Percentiles rank a stretch among this genome's conserved stretches.
phyloP scores from a whole-genome alignment of 2,888 invertebrate genomes.

The Bembecia ichneumoniformis region DNA sequence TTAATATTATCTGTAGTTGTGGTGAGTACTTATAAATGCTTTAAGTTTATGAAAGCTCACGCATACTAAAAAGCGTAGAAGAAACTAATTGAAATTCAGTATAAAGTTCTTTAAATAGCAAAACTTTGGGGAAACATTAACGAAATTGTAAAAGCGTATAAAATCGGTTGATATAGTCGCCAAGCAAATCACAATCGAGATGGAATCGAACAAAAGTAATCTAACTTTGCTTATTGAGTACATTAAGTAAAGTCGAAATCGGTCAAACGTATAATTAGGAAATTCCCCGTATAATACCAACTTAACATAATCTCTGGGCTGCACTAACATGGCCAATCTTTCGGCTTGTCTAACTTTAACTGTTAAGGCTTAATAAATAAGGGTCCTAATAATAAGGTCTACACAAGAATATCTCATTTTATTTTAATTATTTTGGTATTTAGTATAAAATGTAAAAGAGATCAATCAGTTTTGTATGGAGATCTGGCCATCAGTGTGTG shows the following conservation, averaged over 20 bases:
- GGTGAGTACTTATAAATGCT: too few species aligned
- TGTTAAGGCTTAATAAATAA: too few species aligned
- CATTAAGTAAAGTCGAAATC: conserved; percentile 42
- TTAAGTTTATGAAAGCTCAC: too few species aligned
- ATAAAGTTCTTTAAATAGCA: background rate
- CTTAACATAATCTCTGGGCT: conserved; percentile 11
- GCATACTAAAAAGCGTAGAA: too few species aligned
- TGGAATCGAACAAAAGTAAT: conserved; percentile 57
- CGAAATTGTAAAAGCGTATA: conserved; percentile 23
- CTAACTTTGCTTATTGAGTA: conserved; percentile 57
- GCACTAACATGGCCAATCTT: conserved; percentile 1
- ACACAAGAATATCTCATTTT: too few species aligned
- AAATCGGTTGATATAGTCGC: conserved; percentile 18
- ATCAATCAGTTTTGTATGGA: too few species aligned
- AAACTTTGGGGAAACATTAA: conserved; percentile 9
- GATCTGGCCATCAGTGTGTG: too few species aligned
- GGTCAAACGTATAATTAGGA: conserved; percentile 50
- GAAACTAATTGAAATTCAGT: background rate
- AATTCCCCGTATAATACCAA: conserved; percentile 13
- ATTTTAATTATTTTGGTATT: too few species aligned
- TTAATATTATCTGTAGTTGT: too few species aligned
- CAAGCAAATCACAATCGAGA: conserved; percentile 17
- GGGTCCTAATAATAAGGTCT: too few species aligned
- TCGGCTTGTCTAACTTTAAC: too few species aligned
- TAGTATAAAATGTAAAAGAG: too few species aligned